A percentile compares a stretch with the other conserved stretches of the same genome.
Conservation (phyloP, 2,888 invertebrate genomes). For the Rhogogaster chlorosoma region DNA sequence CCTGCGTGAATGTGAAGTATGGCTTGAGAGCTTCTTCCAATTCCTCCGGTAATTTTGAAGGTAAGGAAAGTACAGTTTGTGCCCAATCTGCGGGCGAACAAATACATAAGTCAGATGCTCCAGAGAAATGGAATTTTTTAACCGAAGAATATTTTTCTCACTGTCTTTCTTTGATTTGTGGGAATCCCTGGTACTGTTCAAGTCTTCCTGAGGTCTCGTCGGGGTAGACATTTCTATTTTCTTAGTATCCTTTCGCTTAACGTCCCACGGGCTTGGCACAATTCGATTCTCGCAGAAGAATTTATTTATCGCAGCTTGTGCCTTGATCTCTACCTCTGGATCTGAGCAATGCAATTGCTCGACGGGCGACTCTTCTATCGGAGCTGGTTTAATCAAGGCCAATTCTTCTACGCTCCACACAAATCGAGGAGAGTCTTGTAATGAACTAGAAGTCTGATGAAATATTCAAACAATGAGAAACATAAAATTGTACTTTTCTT, state of each 20-base stretch:
- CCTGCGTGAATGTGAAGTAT: constrained; percentile 82
- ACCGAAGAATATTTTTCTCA: constrained; percentile 56
- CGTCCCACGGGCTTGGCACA: constrained; percentile 81
- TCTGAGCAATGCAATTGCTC: constrained; percentile 83
- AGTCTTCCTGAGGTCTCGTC: constrained; percentile 56
- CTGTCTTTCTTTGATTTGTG: constrained; percentile 67
- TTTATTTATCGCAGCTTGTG: constrained; percentile 84
- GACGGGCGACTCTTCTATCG: constrained; percentile 83
- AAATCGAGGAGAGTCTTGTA: constrained; percentile 79
- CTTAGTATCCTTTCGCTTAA: constrained; percentile 57
- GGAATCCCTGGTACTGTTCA: constrained; percentile 58
- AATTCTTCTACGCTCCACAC: constrained; percentile 87
- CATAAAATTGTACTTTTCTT: constrained; percentile 15
- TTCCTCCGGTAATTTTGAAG: constrained; percentile 82
- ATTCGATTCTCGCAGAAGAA: constrained; percentile 81
- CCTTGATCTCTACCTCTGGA: constrained; percentile 82
- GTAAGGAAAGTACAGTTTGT: constrained; percentile 84
- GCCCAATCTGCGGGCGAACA: constrained; percentile 79
- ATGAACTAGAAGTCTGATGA: constrained; percentile 74
- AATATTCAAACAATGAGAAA: constrained; percentile 14
- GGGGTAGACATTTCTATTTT: constrained; percentile 62
- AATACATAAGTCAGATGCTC: constrained; percentile 54
- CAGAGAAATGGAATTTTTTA: background rate
- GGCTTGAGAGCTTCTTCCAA: constrained; percentile 83
- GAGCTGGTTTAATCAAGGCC: constrained; percentile 84